Percentiles rank a stretch among this genome's conserved stretches.
Evolutionary conservation across 2,797 vertebrate species (phyloP).

Genomic region (Octomys mimax): DNA sequence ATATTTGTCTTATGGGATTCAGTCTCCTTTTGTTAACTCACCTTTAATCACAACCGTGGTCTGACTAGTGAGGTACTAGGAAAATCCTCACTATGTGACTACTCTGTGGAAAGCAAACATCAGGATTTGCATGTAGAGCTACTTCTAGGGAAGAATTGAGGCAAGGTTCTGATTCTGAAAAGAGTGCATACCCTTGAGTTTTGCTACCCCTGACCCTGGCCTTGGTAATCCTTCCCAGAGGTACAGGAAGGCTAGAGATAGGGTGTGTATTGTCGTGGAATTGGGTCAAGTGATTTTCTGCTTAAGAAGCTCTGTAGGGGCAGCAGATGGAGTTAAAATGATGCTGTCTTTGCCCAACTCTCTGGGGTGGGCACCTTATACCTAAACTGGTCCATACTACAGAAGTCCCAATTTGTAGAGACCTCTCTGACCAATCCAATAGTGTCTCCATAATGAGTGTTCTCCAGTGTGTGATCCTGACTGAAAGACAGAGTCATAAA

Average conservation of each 20-base stretch:
- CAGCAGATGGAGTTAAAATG: neutral
- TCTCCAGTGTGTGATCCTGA: neutral
- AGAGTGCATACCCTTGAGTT: neutral
- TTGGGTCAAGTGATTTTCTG: neutral
- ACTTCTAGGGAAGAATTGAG: neutral
- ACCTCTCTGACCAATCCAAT: neutral
- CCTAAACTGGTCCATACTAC: neutral
- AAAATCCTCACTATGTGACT: neutral
- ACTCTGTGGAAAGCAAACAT: neutral
- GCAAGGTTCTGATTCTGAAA: neutral
- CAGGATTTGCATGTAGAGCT: neutral
- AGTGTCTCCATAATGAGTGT: neutral
- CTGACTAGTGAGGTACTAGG: neutral
- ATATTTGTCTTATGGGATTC: conserved; percentile 2
- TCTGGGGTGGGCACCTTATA: neutral
- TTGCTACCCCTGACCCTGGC: neutral
- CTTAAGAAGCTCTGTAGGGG: neutral
- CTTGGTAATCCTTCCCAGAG: neutral
- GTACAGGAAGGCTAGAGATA: neutral
- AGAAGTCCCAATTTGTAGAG: neutral
- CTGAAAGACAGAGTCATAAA: neutral
- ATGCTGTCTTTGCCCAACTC: neutral
- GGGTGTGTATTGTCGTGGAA: neutral
- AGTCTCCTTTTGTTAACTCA: conserved; percentile 38
- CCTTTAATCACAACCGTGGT: neutral